Base-by-base conservation (phyloP, 2,113 vertebrate genomes). In the Actenoides lindsayi region DNA sequence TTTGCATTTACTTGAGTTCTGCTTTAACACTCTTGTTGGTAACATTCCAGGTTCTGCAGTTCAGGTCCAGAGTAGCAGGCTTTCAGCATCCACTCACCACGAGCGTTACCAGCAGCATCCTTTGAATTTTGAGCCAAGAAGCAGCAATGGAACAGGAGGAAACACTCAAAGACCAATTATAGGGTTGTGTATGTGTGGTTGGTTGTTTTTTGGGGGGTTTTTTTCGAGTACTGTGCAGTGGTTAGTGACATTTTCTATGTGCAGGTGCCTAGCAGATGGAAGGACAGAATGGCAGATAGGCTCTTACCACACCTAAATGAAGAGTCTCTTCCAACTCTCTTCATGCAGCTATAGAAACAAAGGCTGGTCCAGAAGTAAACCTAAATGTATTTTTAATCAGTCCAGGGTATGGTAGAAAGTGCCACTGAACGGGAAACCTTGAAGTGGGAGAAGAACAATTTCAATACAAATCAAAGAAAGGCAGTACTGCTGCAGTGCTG, bases 241-340 rank as follows among this genome's bases (percentile, higher is more conserved):
- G 33, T 27, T 82, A 25, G 56, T 76, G 27, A 79, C 18, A 28
- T 68, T 20, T 30, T 44, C 0, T 50, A 15, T 11, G 16, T 94
- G 33, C 86, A 98, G 97, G 96, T 97, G 44, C 96, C 97, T 62
- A 87, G 63, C 67, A 97, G 92, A 83, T 63, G 93, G 71, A 90
- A 73, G 82, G 80, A 92, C 63, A 95, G 35, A 87, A 51, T 9
- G 19, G 41, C 46, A 76, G 54, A 73, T 6, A 60, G 28, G 53
- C 77, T 88, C n/a, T 73, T 77, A 73, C 82, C 92, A 86, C 56
- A 76, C 4, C 76, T 94, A 68, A 79, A 56, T 42, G 71, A 92
- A 82, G 84, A 67, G 56, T 21, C 57, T 83, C 92, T 97, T 69
- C 71, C 79, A 59, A 73, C 50, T 10, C 18, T 51, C 57, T 70